Base-by-base conservation (phyloP, 2,113 vertebrate species). In the Scophthalmus maximus region DNA sequence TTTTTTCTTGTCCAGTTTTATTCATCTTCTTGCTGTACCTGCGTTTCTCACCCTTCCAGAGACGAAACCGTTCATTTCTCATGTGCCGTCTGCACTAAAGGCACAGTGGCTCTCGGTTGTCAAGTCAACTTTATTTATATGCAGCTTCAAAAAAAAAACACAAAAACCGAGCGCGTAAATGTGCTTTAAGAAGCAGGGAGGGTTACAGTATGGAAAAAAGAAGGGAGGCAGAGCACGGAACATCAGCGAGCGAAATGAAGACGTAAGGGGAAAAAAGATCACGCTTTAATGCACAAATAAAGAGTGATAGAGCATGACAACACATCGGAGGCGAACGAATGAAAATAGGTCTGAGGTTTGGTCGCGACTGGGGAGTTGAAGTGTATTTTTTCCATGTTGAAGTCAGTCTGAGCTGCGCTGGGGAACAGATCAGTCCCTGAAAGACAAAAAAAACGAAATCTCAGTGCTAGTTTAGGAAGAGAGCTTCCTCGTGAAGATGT, bases 291-390 rank as follows among this genome's bases (percentile, higher is more conserved):
- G 59, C 77, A 79, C 61, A 79, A 76, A 85, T 69, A 60, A 83
- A 66, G 75, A 79, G 63, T 72, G 82, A 89, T 83, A 73, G 76
- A 85, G 87, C 72, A 60, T 79, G 87, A 87, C 85, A 79, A 62
- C 76, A 53, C 42, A 52, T 62, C 42, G 67, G 58, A 75, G 78
- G 81, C 84, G 49, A 71, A 69, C 12, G 72, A 59, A 52, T 59
- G 78, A 85, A 83, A 89, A 82, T 77, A 73, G 69, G 78, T 75
- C 68, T 87, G 85, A 87, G 87, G 87, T 85, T 85, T 83, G 80
- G 78, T 75, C 20, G 61, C 60, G 29, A 50, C 50, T 5, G 49
- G 67, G 70, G 63, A 69, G 67, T 66, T 18, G 10, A 62, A 59
- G 69, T 63, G 70, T 47, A 20, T 59, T 79, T 82, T 79, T 80